Evolutionary conservation across 23 tunicate genomes (phyloP).

Genomic region (Ciona savignyi): DNA sequence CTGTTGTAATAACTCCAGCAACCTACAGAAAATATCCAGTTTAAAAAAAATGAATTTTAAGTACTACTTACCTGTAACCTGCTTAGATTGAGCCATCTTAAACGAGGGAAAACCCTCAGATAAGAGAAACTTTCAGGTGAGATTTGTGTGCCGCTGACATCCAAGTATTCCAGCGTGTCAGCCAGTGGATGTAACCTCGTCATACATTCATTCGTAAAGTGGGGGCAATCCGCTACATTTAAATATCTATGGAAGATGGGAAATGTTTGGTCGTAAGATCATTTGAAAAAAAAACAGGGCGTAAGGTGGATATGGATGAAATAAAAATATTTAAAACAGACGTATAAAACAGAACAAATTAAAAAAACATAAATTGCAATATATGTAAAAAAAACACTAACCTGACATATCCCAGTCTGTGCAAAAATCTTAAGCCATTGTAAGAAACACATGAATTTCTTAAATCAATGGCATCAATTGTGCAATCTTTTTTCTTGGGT

Average conservation of each 20-base stretch:
- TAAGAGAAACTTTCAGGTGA: slow-evolving; percentile 34
- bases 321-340: too few relatives aligned
- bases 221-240: slow-evolving; percentile 43
- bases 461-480: slow-evolving; percentile 47
- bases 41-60: neutral
- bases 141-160: slow-evolving; percentile 67
- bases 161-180: slow-evolving; percentile 63
- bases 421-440: slow-evolving; percentile 28
- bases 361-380: too few relatives aligned
- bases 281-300: too few relatives aligned
- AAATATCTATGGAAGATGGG: too few relatives aligned
- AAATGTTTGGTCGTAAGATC: too few relatives aligned
- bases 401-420: slow-evolving; percentile 32
- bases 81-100: slow-evolving; percentile 63
- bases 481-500: slow-evolving; percentile 50
- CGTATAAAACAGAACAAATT: too few relatives aligned
- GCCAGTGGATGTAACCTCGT: slow-evolving; percentile 26
- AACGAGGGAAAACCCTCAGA: slow-evolving; percentile 34
- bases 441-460: slow-evolving; percentile 20
- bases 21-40: too few relatives aligned
- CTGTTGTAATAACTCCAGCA: neutral
- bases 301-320: too few relatives aligned
- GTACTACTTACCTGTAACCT: slow-evolving; percentile 27
- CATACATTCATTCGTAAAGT: slow-evolving; percentile 47
- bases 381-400: too few relatives aligned